phyloP scores from a whole-genome alignment of 2,797 vertebrate species.

The Merluccius polli region DNA sequence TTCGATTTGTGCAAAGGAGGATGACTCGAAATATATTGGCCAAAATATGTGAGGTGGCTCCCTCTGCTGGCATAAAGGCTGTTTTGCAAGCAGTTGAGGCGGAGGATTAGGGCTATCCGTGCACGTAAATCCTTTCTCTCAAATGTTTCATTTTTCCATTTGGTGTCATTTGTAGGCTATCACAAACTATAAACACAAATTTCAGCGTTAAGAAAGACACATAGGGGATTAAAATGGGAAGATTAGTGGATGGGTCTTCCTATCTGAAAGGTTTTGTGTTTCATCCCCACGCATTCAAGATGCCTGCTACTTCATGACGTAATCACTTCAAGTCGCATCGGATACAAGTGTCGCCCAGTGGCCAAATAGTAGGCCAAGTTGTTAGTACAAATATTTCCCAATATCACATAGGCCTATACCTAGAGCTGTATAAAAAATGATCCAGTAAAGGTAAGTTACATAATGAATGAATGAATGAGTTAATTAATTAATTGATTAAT shows the following conservation, averaged over 20 bases:
- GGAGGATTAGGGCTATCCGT: background rate
- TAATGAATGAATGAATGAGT: too few species aligned
- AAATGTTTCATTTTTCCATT: background rate
- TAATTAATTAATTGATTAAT: too few species aligned
- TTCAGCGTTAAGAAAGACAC: background rate
- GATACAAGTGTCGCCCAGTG: background rate
- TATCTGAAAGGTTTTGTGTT: background rate
- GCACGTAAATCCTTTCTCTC: background rate
- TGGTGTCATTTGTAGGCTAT: background rate
- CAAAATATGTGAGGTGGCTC: background rate
- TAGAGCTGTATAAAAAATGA: background rate
- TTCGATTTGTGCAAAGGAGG: background rate
- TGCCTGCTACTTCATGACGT: background rate
- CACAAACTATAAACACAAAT: background rate
- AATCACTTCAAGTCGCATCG: background rate
- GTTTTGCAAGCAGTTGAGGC: background rate
- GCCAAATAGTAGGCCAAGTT: background rate
- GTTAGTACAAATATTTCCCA: background rate
- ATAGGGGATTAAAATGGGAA: background rate
- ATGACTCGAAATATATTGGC: background rate
- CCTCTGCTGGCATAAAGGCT: background rate
- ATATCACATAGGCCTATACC: background rate
- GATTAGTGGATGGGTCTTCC: background rate
- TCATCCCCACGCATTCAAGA: background rate
- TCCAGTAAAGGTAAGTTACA: background rate